These are phyloP conservation scores for Aleadryas rufinucha DNA, from an alignment of 2,113 vertebrate species.

Conservation along the genomic window DNA sequence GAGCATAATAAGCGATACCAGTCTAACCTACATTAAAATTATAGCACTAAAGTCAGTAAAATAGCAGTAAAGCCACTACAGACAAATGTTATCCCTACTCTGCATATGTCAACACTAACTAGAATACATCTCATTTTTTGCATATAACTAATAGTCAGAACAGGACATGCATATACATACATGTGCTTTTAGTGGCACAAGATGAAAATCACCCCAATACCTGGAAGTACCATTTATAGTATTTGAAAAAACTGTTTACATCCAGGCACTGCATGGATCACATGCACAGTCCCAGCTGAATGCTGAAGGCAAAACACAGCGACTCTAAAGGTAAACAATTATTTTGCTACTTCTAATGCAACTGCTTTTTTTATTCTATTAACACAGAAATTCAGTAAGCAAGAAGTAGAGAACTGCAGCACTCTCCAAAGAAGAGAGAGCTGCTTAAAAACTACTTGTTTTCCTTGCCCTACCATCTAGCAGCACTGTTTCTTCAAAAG, in stretches of 20 bases:
- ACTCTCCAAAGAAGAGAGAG: neutral
- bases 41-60: neutral
- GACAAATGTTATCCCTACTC: neutral
- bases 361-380: neutral
- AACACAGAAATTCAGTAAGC: neutral
- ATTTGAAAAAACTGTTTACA: neutral
- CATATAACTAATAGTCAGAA: neutral
- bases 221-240: neutral
- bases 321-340: neutral
- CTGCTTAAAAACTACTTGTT: neutral
- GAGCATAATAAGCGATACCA: rapidly evolving
- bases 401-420: neutral
- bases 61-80: neutral
- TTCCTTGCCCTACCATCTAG: neutral
- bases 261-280: neutral
- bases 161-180: neutral
- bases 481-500: conserved; percentile 37
- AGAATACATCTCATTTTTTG: neutral
- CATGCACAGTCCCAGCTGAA: neutral
- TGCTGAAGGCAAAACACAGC: neutral
- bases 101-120: neutral
- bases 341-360: neutral
- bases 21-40: neutral
- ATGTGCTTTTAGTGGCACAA: neutral
- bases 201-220: neutral